phyloP scores from a whole-genome alignment of 1,140 invertebrate species.

The Brachionus manjavacas region DNA sequence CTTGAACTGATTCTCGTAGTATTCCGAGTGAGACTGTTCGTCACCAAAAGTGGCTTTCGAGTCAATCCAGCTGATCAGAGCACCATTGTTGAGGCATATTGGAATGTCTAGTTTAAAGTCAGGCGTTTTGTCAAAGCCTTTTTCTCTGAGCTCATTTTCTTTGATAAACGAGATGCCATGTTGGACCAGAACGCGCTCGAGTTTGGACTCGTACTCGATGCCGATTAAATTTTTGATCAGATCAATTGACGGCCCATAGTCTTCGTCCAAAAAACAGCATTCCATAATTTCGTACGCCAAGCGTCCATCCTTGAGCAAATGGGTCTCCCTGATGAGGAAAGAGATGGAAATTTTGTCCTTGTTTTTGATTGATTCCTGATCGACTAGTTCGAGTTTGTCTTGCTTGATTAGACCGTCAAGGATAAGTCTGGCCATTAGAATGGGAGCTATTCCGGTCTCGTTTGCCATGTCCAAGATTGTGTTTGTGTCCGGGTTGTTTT shows the following conservation, averaged over 20 bases:
- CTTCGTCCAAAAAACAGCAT: constrained; percentile 34
- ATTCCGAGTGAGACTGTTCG: constrained; percentile 71
- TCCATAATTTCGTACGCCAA: constrained; percentile 28
- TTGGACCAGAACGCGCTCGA: not conserved
- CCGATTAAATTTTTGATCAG: constrained; percentile 28
- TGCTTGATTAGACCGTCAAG: constrained; percentile 23
- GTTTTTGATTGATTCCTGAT: constrained; percentile 12
- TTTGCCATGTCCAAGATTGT: constrained; percentile 13
- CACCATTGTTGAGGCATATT: constrained; percentile 67
- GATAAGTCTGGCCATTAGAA: constrained; percentile 30
- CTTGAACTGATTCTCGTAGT: constrained; percentile 76
- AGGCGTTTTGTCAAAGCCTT: constrained; percentile 89
- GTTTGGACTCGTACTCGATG: not conserved
- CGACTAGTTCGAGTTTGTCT: constrained; percentile 10
- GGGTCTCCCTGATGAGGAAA: constrained; percentile 6
- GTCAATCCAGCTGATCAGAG: constrained; percentile 89
- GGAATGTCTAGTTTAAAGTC: constrained; percentile 85
- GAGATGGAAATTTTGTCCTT: constrained; percentile 37
- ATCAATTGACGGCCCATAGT: constrained; percentile 37
- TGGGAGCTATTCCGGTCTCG: constrained; percentile 8
- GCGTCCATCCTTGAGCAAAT: constrained; percentile 30
- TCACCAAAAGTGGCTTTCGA: constrained; percentile 90
- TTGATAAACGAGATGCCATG: constrained; percentile 58
- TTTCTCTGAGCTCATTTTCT: constrained; percentile 71
- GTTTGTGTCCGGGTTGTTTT: not conserved